A percentile compares a stretch with the other conserved stretches of the same genome.
Evolutionary conservation across 2,888 invertebrate species (phyloP).

Genomic region (Adelognathus sp.): DNA sequence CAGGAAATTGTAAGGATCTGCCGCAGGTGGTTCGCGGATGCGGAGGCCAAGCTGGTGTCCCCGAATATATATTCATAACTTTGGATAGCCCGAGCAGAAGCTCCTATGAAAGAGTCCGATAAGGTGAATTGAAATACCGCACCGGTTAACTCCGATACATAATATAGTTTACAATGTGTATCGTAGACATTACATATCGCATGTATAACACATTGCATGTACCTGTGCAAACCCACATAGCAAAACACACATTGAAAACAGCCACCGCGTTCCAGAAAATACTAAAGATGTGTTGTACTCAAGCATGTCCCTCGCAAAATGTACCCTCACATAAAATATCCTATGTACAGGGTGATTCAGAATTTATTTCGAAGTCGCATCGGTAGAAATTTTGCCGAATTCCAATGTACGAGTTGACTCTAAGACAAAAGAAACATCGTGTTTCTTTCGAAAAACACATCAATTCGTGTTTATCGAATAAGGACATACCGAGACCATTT

Average conservation of each 20-base stretch:
- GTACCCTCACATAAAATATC: neutral
- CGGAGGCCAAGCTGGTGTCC: neutral
- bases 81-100: constrained; percentile 57
- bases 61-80: constrained; percentile 32
- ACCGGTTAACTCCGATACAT: constrained; percentile 13
- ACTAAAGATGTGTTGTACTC: constrained; percentile 14
- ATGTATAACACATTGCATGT: constrained; percentile 13
- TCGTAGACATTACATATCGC: neutral
- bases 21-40: constrained; percentile 10
- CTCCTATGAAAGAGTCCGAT: constrained; percentile 48
- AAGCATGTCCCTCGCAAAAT: constrained; percentile 10
- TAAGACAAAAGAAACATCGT: too few relatives aligned
- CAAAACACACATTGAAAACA: neutral
- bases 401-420: too few relatives aligned
- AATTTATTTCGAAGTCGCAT: too few relatives aligned
- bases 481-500: too few relatives aligned
- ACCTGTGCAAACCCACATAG: neutral
- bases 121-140: constrained; percentile 53
- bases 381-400: too few relatives aligned
- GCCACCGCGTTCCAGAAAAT: constrained; percentile 14
- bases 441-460: too few relatives aligned
- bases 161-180: neutral
- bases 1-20: neutral
- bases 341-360: too few relatives aligned
- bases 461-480: too few relatives aligned